phyloP scores from a whole-genome alignment of 2,797 vertebrate species.

The Eremophila alpestris region DNA sequence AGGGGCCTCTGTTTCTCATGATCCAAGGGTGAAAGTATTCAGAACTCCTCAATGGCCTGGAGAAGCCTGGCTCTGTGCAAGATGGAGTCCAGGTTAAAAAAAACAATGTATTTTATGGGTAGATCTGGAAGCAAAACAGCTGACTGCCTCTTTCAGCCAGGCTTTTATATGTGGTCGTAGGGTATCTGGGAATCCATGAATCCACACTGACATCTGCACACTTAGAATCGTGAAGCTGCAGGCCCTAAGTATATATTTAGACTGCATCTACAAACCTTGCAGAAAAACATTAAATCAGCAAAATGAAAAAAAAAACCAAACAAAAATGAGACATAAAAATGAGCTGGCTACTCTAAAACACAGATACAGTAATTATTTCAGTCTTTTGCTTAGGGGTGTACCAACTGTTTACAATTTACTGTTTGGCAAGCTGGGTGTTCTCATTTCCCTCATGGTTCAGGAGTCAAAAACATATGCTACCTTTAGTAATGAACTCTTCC shows the following conservation, averaged over 20 bases:
- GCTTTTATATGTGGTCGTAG: conserved; percentile 7
- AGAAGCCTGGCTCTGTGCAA: neutral
- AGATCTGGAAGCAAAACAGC: conserved; percentile 27
- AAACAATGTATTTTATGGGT: neutral
- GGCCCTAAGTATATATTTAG: conserved; percentile 64
- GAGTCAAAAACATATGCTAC: conserved; percentile 79
- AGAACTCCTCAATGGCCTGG: neutral
- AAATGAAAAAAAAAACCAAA: conserved; percentile 58
- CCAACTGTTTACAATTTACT: conserved; percentile 79
- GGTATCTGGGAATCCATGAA: conserved; percentile 51
- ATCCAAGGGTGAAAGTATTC: neutral
- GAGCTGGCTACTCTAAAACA: conserved; percentile 72
- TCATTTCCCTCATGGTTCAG: conserved; percentile 76
- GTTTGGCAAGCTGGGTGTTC: conserved; percentile 75
- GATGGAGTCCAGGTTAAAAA: conserved; percentile 14
- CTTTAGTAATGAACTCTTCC: conserved; percentile 76
- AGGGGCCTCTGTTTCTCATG: neutral
- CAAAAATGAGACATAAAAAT: conserved; percentile 68
- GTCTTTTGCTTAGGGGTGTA: conserved; percentile 73
- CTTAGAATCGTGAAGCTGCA: conserved; percentile 55
- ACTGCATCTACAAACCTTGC: conserved; percentile 58
- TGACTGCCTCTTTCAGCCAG: conserved; percentile 25
- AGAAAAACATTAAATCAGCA: conserved; percentile 72
- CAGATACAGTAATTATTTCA: conserved; percentile 75
- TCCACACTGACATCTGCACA: conserved; percentile 64